Evolutionary conservation across 2,113 vertebrate species (phyloP), one percentile per base, ranked within the genome.

Genomic region (Vulpes vulpes): DNA sequence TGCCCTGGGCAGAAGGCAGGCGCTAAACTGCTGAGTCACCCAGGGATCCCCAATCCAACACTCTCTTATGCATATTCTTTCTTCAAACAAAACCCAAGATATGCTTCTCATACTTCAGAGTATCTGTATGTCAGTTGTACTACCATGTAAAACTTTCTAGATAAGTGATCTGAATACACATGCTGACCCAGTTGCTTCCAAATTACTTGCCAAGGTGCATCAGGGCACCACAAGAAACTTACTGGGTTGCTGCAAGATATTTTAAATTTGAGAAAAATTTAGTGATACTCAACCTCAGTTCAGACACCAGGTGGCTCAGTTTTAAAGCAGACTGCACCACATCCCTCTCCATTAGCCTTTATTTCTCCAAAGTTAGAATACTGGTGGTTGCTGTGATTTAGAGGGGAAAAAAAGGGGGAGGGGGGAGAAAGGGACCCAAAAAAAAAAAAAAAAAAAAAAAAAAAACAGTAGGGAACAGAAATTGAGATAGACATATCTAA

Each of bases 341-440:
- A 94, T 55, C 32, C 27, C 38, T 88, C 74, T 87, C 23, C 19
- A 64, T 67, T 93, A 89, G 38, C 1, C 38, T 78, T 49, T 35
- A 90, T 55, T 51, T 74, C 78, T 67, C 64, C 82, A 91, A 93
- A 73, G 51, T 22, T 67, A 27, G 59, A 69, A 67, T 95, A 94
- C 20, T 85, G n/a, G 51, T 64, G 30, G 23, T 5, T 80, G 35
- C 15, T 71, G 10, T 67, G 16, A 90, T 67, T 94, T 35, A 43
- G 43, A 43, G 43, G 43, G 43, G 0, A 43, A 43, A 55, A 81
- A 55, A 74, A 35, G 4, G 15, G 11, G 65, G 65, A 15, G 57
- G 1, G 23, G 38, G 73, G 3, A 5, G 5, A 5, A 43, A 43
- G 11, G 27, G 15, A 25, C 64, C 30, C 32, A n/a, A 17, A 30